Evolutionary conservation across 2,888 invertebrate species (phyloP), one percentile per base, ranked within the genome.

Genomic region (Acanthococcus lagerstroemiae): DNA sequence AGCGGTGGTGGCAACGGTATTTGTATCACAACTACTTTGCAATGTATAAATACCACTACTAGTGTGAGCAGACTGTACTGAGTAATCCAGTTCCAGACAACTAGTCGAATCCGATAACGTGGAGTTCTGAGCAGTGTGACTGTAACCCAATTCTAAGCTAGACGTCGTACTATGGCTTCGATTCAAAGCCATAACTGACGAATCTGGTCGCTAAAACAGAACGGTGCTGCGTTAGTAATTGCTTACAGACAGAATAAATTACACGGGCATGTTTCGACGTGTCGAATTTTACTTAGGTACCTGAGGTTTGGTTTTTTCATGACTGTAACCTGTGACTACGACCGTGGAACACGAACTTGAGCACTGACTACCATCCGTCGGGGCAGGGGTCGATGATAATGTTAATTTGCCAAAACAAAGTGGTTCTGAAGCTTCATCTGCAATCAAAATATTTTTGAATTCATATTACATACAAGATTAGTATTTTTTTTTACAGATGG

Each of bases 261-360:
- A n/a, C n/a, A n/a, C n/a, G n/a, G n/a, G n/a, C n/a, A n/a, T n/a
- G n/a, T n/a, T n/a, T n/a, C n/a, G n/a, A n/a, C n/a, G n/a, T n/a
- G n/a, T n/a, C n/a, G n/a, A n/a, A n/a, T n/a, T n/a, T n/a, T n/a
- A n/a, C n/a, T 19, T 21, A 17, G 15, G 46, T 58, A 61, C 61
- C 61, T 54, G 52, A 3, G 52, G 15, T 17, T 61, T 61, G 9
- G 52, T 21, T 30, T 61, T 50, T 27, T 61, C 61, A 17, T 37
- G 61, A 26, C 61, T 50, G 24, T 61, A 61, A 26, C 58, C 58
- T 12, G 55, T 61, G 27, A 90, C 85, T 71, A 90, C 89, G n/a
- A 90, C 88, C 37, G 90, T 90, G 73, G 90, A 90, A 74, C 90
- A 90, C 25, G 88, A 89, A 61, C 90, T 90, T 66, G 89, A 89